Base-by-base conservation (phyloP, 2,888 invertebrate genomes). In the Drosophila diplacantha region DNA sequence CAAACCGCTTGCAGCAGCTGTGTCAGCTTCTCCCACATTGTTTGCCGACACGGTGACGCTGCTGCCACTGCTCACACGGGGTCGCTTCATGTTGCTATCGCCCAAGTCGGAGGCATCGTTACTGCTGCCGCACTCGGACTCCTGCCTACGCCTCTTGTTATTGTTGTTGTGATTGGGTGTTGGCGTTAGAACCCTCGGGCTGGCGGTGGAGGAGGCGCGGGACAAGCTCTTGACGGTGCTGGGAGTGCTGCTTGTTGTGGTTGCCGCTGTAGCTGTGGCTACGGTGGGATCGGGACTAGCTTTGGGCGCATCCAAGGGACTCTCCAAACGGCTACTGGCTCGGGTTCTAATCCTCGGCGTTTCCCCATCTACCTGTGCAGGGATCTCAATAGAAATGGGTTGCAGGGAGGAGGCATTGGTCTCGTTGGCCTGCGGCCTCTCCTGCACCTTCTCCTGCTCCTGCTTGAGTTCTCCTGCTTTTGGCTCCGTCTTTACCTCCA, bases 311-410 rank as follows among this genome's bases (percentile, higher is more conserved):
- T 91, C 91, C 41, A 92, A 91, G 1, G 93, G 93, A 81, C 92
- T 92, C 84, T 91, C 92, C 77, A 93, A 87, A 80, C 93, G 93
- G 83, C 92, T 92, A 74, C 92, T 91, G 20, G 93, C 92, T 46
- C 93, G 89, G 44, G 93, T 93, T 53, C 93, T 89, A 11, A 92
- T 91, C 53, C 91, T 90, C 14, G 90, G 89, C 82, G 89, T 62
- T 84, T 88, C 85, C 65, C 73, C 52, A 34, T 88, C 88, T 77
- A 90, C 86, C 66, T 91, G 87, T 44, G 89, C 88, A 5, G 96
- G 96, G 75, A 96, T 96, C 86, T 96, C 96, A 76, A 96, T 96
- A 3, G 95, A 90, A 76, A 96, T 90, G 85, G 95, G 95, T 83
- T 95, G 94, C 32, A 85, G 66, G 7, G 78, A 69, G 9, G 32